Evolutionary conservation across 2,888 invertebrate species (phyloP).

Genomic region (Tipula vernalis): DNA sequence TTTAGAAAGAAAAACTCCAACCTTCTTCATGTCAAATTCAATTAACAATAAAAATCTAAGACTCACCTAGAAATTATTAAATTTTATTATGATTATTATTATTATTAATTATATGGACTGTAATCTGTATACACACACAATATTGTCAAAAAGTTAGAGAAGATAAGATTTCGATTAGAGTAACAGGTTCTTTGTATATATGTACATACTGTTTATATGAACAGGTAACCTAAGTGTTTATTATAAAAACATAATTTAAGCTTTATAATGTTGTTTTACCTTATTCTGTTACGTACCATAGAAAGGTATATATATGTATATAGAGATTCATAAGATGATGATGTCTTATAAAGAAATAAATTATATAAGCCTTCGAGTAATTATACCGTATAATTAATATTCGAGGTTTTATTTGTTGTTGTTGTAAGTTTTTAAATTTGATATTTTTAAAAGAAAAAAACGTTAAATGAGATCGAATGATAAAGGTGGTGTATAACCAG

Average conservation of each 20-base stretch:
- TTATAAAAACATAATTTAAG: background rate
- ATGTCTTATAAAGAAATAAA: conserved; percentile 4
- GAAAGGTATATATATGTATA: background rate
- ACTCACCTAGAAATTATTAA: background rate
- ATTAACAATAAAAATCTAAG: background rate
- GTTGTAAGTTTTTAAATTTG: background rate
- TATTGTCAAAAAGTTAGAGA: background rate
- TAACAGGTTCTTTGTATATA: background rate
- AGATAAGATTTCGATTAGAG: background rate
- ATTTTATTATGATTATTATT: background rate
- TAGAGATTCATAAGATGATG: background rate
- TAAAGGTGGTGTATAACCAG: background rate
- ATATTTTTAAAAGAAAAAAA: background rate
- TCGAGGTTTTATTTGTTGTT: background rate
- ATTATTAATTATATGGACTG: background rate
- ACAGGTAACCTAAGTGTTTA: background rate
- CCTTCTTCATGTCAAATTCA: conserved; percentile 4
- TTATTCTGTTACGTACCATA: background rate
- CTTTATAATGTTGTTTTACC: background rate
- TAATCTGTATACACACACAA: background rate
- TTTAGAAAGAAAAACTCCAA: background rate
- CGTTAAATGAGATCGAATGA: background rate
- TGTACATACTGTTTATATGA: background rate
- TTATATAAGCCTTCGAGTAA: conserved; percentile 4
- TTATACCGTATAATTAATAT: conserved; percentile 4